These are phyloP conservation scores for Callyntrura sp. DNA, from an alignment of 2,888 invertebrate species.

Conservation along the genomic window DNA sequence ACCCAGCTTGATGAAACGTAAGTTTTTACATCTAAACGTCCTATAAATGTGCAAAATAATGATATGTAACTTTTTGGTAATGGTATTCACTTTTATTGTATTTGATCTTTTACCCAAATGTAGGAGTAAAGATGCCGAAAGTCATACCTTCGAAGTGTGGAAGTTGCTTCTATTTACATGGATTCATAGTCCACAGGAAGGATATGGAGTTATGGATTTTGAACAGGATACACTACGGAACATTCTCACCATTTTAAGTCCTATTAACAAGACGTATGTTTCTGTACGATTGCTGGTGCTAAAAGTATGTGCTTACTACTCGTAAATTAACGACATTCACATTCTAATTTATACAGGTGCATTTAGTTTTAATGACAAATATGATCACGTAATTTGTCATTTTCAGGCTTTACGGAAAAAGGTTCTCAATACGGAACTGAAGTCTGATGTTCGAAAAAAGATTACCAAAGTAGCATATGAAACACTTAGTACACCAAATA, in stretches of 20 bases:
- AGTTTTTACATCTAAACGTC: too few species aligned
- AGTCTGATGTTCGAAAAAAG: constrained; percentile 88
- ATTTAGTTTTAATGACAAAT: too few species aligned
- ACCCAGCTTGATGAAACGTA: constrained; percentile 83
- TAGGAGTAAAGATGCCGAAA: constrained; percentile 81
- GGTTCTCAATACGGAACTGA: constrained; percentile 85
- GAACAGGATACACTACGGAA: constrained; percentile 83
- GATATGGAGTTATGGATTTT: constrained; percentile 78
- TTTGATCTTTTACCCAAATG: background rate
- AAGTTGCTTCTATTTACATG: constrained; percentile 81
- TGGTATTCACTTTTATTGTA: background rate
- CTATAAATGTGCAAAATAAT: too few species aligned
- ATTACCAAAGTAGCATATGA: constrained; percentile 90
- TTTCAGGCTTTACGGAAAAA: constrained; percentile 79
- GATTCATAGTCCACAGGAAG: constrained; percentile 81
- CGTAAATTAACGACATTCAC: background rate
- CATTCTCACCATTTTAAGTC: constrained; percentile 83
- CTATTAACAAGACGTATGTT: constrained; percentile 82
- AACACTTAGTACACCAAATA: constrained; percentile 89
- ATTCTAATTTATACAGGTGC: too few species aligned
- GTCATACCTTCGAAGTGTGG: constrained; percentile 81
- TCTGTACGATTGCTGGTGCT: constrained; percentile 82
- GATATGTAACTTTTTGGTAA: too few species aligned
- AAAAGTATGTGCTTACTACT: constrained; percentile 81
- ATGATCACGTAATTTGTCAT: too few species aligned